These are phyloP conservation scores for Psilopogon haemacephalus DNA, from an alignment of 2,113 vertebrate genomes.

Conservation along the genomic window DNA sequence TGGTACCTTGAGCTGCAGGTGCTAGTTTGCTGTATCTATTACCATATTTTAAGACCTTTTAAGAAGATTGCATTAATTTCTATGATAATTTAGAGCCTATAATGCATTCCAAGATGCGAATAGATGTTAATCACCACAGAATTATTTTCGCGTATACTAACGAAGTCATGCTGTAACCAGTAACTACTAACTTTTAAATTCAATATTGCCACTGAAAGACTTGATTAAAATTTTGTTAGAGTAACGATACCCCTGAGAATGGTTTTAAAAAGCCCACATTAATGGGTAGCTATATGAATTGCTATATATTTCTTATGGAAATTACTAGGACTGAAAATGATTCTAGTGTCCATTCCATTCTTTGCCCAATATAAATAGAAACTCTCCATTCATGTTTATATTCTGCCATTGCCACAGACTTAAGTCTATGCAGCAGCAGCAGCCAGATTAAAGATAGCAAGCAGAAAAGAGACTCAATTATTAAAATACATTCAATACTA, in stretches of 20 bases:
- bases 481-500: background rate
- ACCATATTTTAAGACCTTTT: constrained; percentile 85
- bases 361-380: background rate
- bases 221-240: constrained; percentile 70
- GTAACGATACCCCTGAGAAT: constrained; percentile 30
- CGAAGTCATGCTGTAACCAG: constrained; percentile 73
- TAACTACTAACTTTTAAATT: constrained; percentile 75
- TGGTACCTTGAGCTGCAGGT: constrained; percentile 84
- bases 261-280: background rate
- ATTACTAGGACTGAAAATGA: background rate
- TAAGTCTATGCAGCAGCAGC: background rate
- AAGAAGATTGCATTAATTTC: constrained; percentile 86
- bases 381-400: background rate
- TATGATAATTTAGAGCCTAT: constrained; percentile 81
- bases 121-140: constrained; percentile 81
- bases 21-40: constrained; percentile 84
- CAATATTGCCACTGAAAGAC: constrained; percentile 72
- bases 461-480: background rate
- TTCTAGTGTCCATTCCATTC: background rate
- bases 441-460: background rate
- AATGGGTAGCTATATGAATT: constrained; percentile 10
- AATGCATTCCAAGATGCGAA: constrained; percentile 81
- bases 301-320: background rate
- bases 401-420: background rate
- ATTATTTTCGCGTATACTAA: constrained; percentile 71